Evolutionary conservation across 2,888 invertebrate genomes (phyloP).

Genomic region (Beris morrisii): DNA sequence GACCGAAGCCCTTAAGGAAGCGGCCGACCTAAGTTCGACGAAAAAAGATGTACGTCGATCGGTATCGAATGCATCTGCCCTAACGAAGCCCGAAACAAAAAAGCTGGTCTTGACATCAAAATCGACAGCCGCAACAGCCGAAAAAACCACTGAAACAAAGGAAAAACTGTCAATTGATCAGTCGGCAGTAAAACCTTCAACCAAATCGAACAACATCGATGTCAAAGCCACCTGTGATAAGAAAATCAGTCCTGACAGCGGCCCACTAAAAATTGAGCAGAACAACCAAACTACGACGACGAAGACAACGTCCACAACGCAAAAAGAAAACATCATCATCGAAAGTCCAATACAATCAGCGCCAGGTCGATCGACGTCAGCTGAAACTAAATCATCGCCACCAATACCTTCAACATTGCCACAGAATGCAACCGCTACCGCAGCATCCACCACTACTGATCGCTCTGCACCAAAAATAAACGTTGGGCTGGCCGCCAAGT

Average conservation of each 20-base stretch:
- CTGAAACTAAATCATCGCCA: slow-evolving; percentile 33
- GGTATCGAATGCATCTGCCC: slow-evolving; percentile 41
- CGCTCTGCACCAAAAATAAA: slow-evolving; percentile 51
- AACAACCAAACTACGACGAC: neutral
- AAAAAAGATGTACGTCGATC: slow-evolving; percentile 35
- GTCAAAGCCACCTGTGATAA: slow-evolving; percentile 20
- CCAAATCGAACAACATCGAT: slow-evolving; percentile 10
- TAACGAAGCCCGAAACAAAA: slow-evolving; percentile 1
- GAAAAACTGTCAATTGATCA: slow-evolving; percentile 41
- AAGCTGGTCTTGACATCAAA: neutral
- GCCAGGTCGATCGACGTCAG: slow-evolving; percentile 21
- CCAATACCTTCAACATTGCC: slow-evolving; percentile 32
- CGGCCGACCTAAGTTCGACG: slow-evolving; percentile 29
- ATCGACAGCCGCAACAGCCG: slow-evolving; percentile 1
- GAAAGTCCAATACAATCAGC: neutral
- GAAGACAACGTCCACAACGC: neutral
- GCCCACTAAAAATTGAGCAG: neutral
- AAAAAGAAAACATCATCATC: neutral
- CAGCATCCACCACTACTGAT: slow-evolving; percentile 37
- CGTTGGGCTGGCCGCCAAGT: slow-evolving; percentile 54
- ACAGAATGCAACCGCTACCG: slow-evolving; percentile 14
- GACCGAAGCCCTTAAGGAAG: slow-evolving; percentile 41
- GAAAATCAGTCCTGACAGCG: slow-evolving; percentile 29
- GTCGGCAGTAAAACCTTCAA: slow-evolving; percentile 11
- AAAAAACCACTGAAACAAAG: slow-evolving; percentile 16